Evolutionary conservation across 2,113 vertebrate species (phyloP).

Genomic region (Tragulus kanchil): DNA sequence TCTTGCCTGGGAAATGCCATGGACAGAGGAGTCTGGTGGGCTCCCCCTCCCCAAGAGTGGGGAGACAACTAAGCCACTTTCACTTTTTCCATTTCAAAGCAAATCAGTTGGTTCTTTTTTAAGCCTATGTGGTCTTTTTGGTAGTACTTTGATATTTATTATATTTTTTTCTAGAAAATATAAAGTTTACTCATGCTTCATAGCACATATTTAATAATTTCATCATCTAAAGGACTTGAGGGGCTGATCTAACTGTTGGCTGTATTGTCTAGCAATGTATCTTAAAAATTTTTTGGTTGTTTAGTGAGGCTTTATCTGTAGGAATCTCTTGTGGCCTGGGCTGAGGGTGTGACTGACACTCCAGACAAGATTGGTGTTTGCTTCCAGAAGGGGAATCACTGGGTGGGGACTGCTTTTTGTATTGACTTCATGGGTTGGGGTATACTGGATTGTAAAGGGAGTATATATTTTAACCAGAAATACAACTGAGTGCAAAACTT

Average conservation of each 20-base stretch:
- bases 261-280: neutral
- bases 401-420: neutral
- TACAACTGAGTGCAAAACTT: neutral
- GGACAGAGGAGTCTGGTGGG: no score
- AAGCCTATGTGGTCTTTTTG: neutral
- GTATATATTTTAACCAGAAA: neutral
- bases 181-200: neutral
- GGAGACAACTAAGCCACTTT: no score
- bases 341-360: neutral
- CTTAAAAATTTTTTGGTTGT: neutral
- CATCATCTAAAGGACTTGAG: neutral
- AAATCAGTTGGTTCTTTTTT: slow-evolving; percentile 24
- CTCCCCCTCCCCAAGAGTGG: no score
- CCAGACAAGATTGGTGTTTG: neutral
- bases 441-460: neutral
- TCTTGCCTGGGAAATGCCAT: no score
- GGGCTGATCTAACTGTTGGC: neutral
- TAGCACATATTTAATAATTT: neutral
- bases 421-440: neutral
- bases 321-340: neutral
- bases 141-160: neutral
- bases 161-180: neutral
- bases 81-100: slow-evolving; percentile 41
- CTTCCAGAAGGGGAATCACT: slow-evolving; percentile 25
- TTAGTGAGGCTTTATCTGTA: slow-evolving; percentile 11